phyloP scores from a whole-genome alignment of 2,888 invertebrate genomes.

The Scaptomyza tumidula region DNA sequence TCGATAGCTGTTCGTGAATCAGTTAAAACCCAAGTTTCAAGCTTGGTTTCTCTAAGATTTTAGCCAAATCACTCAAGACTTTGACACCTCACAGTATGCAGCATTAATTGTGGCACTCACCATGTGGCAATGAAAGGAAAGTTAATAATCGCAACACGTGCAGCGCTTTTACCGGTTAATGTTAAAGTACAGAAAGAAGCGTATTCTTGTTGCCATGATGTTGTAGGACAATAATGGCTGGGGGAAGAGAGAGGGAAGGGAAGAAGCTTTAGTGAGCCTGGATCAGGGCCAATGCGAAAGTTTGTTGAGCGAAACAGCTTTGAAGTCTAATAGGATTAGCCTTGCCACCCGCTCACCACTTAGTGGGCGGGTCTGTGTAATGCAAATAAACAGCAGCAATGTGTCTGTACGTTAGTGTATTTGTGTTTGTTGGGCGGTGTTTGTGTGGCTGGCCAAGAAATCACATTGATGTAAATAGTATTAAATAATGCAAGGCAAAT shows the following conservation, averaged over 20 bases:
- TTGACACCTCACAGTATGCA: slow-evolving; percentile 34
- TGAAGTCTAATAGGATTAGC: slow-evolving; percentile 80
- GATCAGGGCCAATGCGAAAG: slow-evolving; percentile 59
- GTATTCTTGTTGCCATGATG: slow-evolving; percentile 16
- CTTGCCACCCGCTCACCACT: slow-evolving; percentile 29
- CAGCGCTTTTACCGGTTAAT: slow-evolving; percentile 47
- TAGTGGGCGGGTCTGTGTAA: slow-evolving; percentile 50
- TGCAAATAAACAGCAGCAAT: slow-evolving; percentile 60
- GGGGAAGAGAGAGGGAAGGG: background rate
- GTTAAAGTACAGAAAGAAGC: slow-evolving; percentile 18
- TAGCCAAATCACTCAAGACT: slow-evolving; percentile 37
- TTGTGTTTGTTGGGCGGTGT: slow-evolving; percentile 17
- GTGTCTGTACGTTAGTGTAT: slow-evolving; percentile 20
- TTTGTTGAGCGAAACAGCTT: slow-evolving; percentile 72
- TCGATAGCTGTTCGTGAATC: slow-evolving; percentile 44
- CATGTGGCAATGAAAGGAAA: slow-evolving; percentile 35
- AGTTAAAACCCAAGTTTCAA: background rate
- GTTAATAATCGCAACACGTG: slow-evolving; percentile 79
- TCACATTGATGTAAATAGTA: slow-evolving; percentile 54
- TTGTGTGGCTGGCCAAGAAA: slow-evolving; percentile 30
- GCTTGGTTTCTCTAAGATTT: slow-evolving; percentile 1
- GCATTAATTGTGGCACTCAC: slow-evolving; percentile 56
- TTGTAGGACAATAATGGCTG: background rate
- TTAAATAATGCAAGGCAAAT: slow-evolving; percentile 68
- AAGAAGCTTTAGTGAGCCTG: slow-evolving; percentile 21